These are phyloP conservation scores for Hyles lineata DNA, from an alignment of 2,888 invertebrate genomes.

Conservation along the genomic window DNA sequence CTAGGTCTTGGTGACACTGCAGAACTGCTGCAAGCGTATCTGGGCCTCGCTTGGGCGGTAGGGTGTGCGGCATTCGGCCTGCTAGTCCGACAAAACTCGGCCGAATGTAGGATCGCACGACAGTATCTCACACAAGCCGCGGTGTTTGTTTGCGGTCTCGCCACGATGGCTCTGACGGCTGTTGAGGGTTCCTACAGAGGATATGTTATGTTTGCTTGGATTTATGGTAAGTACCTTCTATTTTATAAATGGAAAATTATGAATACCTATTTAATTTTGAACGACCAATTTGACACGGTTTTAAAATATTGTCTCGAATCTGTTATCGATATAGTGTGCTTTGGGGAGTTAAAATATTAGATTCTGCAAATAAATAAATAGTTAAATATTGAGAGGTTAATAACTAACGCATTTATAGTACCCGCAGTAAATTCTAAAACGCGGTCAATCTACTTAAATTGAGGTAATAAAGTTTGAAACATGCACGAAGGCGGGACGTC, in stretches of 20 bases:
- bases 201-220: conserved; percentile 92
- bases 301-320: no score
- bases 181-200: conserved; percentile 91
- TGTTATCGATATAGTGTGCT: no score
- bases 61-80: conserved; percentile 93
- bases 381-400: no score
- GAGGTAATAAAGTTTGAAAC: not conserved
- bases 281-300: no score
- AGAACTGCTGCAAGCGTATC: conserved; percentile 88
- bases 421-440: no score
- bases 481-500: not conserved
- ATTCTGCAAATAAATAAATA: no score
- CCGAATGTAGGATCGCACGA: conserved; percentile 93
- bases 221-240: conserved; percentile 86
- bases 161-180: conserved; percentile 90
- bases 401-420: no score
- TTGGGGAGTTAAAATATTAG: no score
- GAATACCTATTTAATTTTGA: no score
- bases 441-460: no score
- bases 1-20: conserved; percentile 85
- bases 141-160: conserved; percentile 90
- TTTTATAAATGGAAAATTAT: not conserved
- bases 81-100: conserved; percentile 92
- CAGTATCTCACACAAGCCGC: conserved; percentile 94
- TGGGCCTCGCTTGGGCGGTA: conserved; percentile 93